Base-by-base conservation (phyloP, 2,888 invertebrate genomes). In the Spilarctia lutea region DNA sequence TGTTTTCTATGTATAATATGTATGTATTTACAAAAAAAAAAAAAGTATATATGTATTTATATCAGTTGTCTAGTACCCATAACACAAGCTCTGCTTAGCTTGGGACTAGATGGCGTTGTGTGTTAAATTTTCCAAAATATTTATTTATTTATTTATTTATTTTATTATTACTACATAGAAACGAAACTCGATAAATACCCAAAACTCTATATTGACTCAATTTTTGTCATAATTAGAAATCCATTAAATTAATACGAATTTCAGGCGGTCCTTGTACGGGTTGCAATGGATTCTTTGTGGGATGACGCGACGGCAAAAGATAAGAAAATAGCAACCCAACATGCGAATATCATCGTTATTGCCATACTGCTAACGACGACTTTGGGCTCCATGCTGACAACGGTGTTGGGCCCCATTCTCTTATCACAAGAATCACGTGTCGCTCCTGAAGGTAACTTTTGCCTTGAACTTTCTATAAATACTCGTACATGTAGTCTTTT, bases 291-390 rank as follows among this genome's bases (percentile, higher is more conserved):
- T 85, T 95, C 95, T 35, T 86, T 95, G 63, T 94, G 93, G 93
- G 83, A 83, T 52, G 91, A 92, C 60, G 87, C 93, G 2, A 91
- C 90, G 60, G 83, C 83, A 48, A 89, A 91, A 80, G 96, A 96
- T 84, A 90, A 85, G 75, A 85, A 84, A 76, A 92, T 94, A 79
- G 95, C 96, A 7, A 80, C 78, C 56, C 93, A 94, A 78, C 95
- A 96, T 84, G 87, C 94, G 10, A 95, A 95, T 89, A 94, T 96
- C 77, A 95, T 96, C 83, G 93, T 95, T 88, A 95, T 95, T 83
- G 94, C 95, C 24, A 94, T 95, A 79, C 81, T 96, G 1, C 76
- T 94, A 88, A 95, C 94, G 81, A 89, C 94, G 16, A 92, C 93
- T 71, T 88, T 95, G 74, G 96, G 96, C 27, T 94, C 95, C 2